Conservation (phyloP, 2,113 vertebrate genomes). For the Leptocoma aspasia region DNA sequence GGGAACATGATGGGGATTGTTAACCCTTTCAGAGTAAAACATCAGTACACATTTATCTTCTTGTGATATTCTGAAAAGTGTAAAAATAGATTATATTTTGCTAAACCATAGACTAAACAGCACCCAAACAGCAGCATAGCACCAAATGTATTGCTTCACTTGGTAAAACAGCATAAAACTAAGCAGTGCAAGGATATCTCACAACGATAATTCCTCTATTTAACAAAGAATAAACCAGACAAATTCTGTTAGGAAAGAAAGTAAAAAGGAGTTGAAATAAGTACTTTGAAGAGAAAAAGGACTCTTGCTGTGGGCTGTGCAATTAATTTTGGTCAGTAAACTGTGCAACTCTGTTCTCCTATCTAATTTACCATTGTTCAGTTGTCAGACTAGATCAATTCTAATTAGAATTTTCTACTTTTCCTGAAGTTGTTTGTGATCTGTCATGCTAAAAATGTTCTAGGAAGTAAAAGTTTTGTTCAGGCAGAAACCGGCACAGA, state of each 20-base stretch:
- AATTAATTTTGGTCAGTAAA: constrained; percentile 34
- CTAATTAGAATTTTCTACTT: not conserved
- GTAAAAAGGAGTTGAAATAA: not conserved
- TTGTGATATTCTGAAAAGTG: not conserved
- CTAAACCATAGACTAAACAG: not conserved
- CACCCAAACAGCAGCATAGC: not conserved
- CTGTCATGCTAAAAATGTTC: not conserved
- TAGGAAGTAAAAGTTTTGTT: not conserved
- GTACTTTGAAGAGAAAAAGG: not conserved
- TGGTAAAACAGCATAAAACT: not conserved
- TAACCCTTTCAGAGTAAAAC: not conserved
- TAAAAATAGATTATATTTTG: not conserved
- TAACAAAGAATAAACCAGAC: not conserved
- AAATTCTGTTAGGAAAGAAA: not conserved
- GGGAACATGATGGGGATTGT: not conserved
- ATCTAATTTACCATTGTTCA: not conserved
- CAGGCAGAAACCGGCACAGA: not conserved
- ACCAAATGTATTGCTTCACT: not conserved
- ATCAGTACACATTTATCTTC: not conserved
- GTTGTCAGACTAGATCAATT: not conserved
- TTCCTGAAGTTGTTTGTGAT: not conserved
- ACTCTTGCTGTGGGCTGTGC: not conserved
- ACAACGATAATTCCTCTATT: not conserved
- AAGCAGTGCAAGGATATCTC: not conserved
- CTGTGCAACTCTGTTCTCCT: not conserved